Percentiles rank a stretch among this genome's conserved stretches.
Conservation (phyloP, 2,888 invertebrate genomes). For the Fragum sueziense region DNA sequence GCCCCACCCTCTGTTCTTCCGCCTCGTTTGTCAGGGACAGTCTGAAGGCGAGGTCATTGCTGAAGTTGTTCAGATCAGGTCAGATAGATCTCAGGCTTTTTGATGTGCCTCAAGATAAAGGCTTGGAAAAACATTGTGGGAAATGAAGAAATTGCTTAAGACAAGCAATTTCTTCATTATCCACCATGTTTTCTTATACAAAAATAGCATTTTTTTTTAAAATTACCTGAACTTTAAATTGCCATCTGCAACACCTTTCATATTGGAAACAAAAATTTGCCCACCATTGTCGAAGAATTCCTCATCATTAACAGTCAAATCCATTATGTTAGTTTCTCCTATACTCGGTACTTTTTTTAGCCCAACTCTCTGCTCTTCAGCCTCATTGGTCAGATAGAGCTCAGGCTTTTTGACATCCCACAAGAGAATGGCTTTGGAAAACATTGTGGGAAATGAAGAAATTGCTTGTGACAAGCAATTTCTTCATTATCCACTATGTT, state of each 20-base stretch:
- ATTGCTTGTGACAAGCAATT: background rate
- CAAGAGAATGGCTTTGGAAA: no score
- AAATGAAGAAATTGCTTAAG: background rate
- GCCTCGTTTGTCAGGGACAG: conserved; percentile 59
- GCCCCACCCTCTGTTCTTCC: conserved; percentile 50
- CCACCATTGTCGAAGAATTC: conserved; percentile 60
- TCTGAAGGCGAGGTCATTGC: conserved; percentile 67
- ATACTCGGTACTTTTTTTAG: conserved; percentile 54
- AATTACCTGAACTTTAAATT: no score
- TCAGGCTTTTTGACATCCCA: no score
- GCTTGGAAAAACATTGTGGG: background rate
- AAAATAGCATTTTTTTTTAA: no score
- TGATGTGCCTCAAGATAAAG: no score
- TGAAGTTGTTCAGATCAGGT: conserved; percentile 46
- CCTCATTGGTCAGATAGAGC: conserved; percentile 57
- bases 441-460: background rate
- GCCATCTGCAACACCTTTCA: no score
- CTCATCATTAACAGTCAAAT: conserved; percentile 58
- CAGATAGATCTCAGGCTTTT: conserved; percentile 18
- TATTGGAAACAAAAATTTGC: background rate
- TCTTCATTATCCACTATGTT: background rate
- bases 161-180: background rate
- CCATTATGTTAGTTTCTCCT: conserved; percentile 50
- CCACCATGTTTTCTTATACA: background rate
- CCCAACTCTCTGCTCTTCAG: conserved; percentile 51